Evolutionary conservation across 2,888 invertebrate genomes (phyloP).

Genomic region (Meiosimyza decipiens): DNA sequence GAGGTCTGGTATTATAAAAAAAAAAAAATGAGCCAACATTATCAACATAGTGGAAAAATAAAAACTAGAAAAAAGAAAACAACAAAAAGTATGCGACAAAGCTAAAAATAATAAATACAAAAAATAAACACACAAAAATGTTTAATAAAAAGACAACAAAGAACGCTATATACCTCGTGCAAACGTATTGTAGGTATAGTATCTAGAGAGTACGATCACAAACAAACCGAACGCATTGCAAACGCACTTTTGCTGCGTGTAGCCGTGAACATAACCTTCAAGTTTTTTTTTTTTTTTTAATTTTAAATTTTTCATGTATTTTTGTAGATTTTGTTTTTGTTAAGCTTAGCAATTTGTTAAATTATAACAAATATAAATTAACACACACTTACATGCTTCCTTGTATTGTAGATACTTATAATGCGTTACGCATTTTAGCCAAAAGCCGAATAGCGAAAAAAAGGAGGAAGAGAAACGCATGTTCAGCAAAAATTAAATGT

Average conservation of each 20-base stretch:
- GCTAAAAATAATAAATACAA: constrained; percentile 12
- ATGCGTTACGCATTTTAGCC: constrained; percentile 1
- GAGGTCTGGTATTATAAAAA: constrained; percentile 31
- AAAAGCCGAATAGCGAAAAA: neutral
- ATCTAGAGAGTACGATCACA: no score
- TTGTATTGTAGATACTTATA: no score
- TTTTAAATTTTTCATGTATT: constrained; percentile 36
- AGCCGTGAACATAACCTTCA: constrained; percentile 65
- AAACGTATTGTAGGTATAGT: no score
- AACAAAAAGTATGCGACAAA: constrained; percentile 8
- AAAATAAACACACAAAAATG: constrained; percentile 26
- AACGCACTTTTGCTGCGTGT: constrained; percentile 50
- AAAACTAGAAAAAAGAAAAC: constrained; percentile 23
- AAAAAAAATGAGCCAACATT: neutral
- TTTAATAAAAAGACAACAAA: neutral
- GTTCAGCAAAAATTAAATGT: neutral
- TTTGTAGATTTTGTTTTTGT: constrained; percentile 35
- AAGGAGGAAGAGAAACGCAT: constrained; percentile 6
- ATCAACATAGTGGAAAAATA: constrained; percentile 26
- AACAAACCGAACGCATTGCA: constrained; percentile 34
- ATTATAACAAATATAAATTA: no score
- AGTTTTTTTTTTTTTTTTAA: constrained; percentile 45
- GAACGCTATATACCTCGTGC: no score
- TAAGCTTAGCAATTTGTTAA: neutral
- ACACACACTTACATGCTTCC: no score